These are phyloP conservation scores for Pammene fasciana DNA, from an alignment of 2,888 invertebrate genomes.

Conservation along the genomic window DNA sequence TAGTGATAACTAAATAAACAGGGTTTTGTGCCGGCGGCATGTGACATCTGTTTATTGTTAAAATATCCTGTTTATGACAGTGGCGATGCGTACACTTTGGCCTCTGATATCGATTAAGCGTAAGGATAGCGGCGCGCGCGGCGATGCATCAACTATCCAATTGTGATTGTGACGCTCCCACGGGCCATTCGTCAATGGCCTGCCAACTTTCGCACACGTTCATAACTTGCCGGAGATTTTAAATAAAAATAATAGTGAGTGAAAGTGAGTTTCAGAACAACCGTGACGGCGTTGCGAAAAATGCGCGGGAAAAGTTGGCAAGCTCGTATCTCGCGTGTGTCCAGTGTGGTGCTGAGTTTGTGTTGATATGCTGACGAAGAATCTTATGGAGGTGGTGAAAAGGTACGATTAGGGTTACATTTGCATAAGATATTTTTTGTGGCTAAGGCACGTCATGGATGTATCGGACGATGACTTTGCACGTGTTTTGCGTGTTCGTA, in stretches of 20 bases:
- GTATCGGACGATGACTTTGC: not conserved
- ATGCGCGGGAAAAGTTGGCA: constrained; percentile 31
- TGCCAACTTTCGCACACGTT: constrained; percentile 69
- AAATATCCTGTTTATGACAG: constrained; percentile 36
- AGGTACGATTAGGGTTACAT: constrained; percentile 47
- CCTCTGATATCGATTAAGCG: constrained; percentile 36
- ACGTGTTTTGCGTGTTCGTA: too few species aligned
- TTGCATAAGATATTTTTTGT: not conserved
- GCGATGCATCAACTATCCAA: constrained; percentile 48
- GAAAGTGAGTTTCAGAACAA: constrained; percentile 43
- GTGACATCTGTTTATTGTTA: constrained; percentile 33
- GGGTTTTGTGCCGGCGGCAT: constrained; percentile 9
- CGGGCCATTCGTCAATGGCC: constrained; percentile 59
- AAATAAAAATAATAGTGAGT: constrained; percentile 45
- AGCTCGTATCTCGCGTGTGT: constrained; percentile 38
- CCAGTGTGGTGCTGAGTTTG: constrained; percentile 34
- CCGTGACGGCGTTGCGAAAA: constrained; percentile 38
- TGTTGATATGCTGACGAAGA: constrained; percentile 58
- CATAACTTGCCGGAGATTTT: constrained; percentile 43
- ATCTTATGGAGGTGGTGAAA: constrained; percentile 63
- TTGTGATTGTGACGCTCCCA: constrained; percentile 58
- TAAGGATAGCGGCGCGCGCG: constrained; percentile 24
- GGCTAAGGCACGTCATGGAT: not conserved
- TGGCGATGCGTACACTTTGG: constrained; percentile 28
- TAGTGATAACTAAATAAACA: not conserved